Evolutionary conservation across 1,140 invertebrate genomes (phyloP).

Genomic region (Microplitis demolitor): DNA sequence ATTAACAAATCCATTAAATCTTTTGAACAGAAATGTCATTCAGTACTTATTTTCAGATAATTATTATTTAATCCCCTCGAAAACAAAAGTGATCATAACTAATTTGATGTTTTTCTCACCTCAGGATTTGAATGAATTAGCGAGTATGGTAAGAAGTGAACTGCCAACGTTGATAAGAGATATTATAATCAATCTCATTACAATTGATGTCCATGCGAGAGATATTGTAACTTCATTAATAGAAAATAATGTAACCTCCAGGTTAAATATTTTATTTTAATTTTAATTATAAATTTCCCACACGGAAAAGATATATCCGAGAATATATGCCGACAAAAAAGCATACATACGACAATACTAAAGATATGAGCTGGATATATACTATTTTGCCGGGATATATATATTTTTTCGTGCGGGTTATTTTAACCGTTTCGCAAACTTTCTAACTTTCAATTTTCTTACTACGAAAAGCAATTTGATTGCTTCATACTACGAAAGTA

Average conservation of each 20-base stretch:
- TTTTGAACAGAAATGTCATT: conserved; percentile 73
- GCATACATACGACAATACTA: no score
- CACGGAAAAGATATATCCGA: background rate
- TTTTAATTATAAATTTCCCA: background rate
- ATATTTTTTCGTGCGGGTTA: no score
- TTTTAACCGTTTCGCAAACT: no score
- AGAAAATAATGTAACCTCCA: conserved; percentile 65
- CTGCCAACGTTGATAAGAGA: conserved; percentile 73
- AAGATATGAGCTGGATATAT: no score
- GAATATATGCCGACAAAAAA: no score
- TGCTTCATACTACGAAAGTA: no score
- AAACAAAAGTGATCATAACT: background rate
- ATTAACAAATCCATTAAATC: conserved; percentile 63
- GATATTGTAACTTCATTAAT: conserved; percentile 80
- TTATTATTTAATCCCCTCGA: background rate
- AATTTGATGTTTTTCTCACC: conserved; percentile 31
- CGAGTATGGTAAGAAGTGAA: conserved; percentile 75
- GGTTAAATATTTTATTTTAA: background rate
- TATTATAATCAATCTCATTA: conserved; percentile 81
- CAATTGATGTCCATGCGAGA: conserved; percentile 84
- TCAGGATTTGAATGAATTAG: conserved; percentile 77
- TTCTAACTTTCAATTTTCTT: no score
- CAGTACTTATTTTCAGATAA: conserved; percentile 44
- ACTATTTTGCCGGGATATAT: no score
- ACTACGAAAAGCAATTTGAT: no score